Percentiles rank a stretch among this genome's conserved stretches.
Evolutionary conservation across 2,113 vertebrate species (phyloP).

Genomic region (Apistogramma diplotaenia): DNA sequence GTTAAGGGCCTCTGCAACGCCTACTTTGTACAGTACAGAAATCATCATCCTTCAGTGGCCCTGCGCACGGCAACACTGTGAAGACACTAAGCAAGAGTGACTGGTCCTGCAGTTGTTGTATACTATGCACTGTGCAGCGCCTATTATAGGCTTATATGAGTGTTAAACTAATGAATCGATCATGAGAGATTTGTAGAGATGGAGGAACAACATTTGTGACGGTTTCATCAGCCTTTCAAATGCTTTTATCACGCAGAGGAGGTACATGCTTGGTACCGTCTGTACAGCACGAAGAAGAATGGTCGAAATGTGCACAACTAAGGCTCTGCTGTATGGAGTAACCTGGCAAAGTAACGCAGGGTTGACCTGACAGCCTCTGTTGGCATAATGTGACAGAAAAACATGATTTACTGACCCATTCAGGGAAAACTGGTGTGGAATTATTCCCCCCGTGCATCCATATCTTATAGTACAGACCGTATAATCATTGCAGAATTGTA

Average conservation of each 20-base stretch:
- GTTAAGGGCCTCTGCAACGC: slow-evolving; percentile 39
- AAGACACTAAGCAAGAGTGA: slow-evolving; percentile 71
- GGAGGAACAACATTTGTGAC: slow-evolving; percentile 32
- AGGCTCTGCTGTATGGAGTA: background rate
- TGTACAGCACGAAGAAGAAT: background rate
- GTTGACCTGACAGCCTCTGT: background rate
- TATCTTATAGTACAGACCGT: background rate
- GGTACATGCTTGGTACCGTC: background rate
- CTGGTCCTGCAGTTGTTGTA: slow-evolving; percentile 47
- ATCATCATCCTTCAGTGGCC: slow-evolving; percentile 70
- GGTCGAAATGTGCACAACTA: background rate
- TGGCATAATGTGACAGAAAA: background rate
- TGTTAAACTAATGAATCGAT: slow-evolving; percentile 56
- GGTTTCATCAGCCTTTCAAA: slow-evolving; percentile 2
- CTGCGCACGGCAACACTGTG: slow-evolving; percentile 36
- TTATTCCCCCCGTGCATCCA: background rate
- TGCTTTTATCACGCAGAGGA: background rate
- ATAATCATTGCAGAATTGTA: background rate
- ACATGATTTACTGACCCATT: slow-evolving; percentile 4
- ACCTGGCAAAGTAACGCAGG: background rate
- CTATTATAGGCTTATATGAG: slow-evolving; percentile 12
- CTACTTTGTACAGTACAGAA: slow-evolving; percentile 26
- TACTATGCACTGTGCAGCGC: slow-evolving; percentile 15
- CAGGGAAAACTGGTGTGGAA: background rate
- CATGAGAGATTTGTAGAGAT: slow-evolving; percentile 32